phyloP scores from a whole-genome alignment of 2,797 vertebrate species.

The Coccyzus lansbergi region DNA sequence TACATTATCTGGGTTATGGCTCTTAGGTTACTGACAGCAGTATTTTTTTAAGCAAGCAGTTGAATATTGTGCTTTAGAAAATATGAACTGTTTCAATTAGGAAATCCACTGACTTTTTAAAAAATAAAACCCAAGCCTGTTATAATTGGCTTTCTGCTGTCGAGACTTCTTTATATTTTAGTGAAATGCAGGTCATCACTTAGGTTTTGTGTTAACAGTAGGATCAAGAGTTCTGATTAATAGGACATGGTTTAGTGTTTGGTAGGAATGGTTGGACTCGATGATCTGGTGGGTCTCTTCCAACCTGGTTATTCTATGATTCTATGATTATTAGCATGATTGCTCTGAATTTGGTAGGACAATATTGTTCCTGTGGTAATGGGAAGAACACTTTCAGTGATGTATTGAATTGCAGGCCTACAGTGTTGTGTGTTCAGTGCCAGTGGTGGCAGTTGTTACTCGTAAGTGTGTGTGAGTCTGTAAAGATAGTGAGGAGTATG shows the following conservation, averaged over 20 bases:
- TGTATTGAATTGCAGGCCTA: neutral
- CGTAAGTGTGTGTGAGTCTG: neutral
- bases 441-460: neutral
- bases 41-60: neutral
- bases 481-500: neutral
- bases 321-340: neutral
- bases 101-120: neutral
- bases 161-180: neutral
- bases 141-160: neutral
- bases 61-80: neutral
- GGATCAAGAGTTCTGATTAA: neutral
- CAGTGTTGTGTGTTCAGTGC: neutral
- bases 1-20: slow-evolving; percentile 41
- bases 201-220: neutral
- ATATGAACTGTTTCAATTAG: neutral
- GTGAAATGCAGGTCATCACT: neutral
- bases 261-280: no score
- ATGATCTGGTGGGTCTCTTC: no score
- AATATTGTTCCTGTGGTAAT: neutral
- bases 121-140: neutral
- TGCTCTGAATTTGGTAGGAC: neutral
- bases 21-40: neutral
- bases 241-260: no score
- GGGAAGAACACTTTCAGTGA: neutral
- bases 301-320: no score